Evolutionary conservation across 2,888 invertebrate genomes (phyloP).

Genomic region (Cheilosia variabilis): DNA sequence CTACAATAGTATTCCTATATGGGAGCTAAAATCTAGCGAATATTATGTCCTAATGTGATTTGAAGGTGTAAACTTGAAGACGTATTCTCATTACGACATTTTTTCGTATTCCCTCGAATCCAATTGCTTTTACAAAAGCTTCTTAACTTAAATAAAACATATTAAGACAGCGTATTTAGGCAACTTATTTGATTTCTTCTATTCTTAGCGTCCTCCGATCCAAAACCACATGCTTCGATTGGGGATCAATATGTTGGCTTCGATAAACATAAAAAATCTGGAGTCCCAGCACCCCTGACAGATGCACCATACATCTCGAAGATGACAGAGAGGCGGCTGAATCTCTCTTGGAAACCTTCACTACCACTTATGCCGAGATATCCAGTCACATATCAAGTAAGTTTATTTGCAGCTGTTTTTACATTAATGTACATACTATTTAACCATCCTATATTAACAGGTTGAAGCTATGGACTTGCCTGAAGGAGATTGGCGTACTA

Average conservation of each 20-base stretch:
- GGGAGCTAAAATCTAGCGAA: too few species aligned
- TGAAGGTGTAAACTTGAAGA: too few species aligned
- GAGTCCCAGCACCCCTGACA: conserved; percentile 93
- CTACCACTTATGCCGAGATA: conserved; percentile 93
- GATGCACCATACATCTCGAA: conserved; percentile 96
- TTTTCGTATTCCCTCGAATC: too few species aligned
- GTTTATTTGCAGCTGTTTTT: not conserved
- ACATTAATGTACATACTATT: too few species aligned
- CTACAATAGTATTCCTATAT: too few species aligned
- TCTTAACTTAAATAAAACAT: too few species aligned
- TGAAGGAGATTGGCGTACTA: conserved; percentile 96
- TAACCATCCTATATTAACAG: conserved; percentile 79
- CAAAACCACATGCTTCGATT: conserved; percentile 87
- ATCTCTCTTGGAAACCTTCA: conserved; percentile 97
- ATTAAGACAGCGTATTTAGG: too few species aligned
- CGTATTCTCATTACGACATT: too few species aligned
- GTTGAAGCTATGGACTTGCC: conserved; percentile 96
- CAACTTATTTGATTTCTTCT: not conserved
- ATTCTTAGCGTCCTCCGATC: conserved; percentile 83
- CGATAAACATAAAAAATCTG: conserved; percentile 92
- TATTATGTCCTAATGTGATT: too few species aligned
- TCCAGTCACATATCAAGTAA: conserved; percentile 95
- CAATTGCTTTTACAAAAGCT: too few species aligned
- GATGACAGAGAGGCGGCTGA: conserved; percentile 94
- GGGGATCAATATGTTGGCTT: conserved; percentile 93